Conservation (phyloP, 2,113 vertebrate genomes). For the Tragelaphus buxtoni region DNA sequence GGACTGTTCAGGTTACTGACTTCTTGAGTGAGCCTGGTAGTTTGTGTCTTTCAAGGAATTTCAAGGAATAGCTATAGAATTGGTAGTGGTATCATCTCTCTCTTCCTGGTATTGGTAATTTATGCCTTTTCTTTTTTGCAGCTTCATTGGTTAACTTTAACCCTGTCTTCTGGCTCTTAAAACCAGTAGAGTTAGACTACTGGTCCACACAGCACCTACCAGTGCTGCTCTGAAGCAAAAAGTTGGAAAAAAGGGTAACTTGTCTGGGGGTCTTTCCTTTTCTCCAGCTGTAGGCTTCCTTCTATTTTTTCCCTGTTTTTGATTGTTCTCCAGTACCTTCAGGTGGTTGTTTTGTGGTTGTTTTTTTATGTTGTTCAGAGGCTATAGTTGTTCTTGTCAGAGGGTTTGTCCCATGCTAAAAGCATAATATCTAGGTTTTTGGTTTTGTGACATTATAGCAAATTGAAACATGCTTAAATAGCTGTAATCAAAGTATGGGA, state of each 20-base stretch:
- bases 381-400: not conserved
- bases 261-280: not conserved
- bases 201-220: not conserved
- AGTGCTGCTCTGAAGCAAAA: not conserved
- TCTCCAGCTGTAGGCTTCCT: not conserved
- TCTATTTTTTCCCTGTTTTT: not conserved
- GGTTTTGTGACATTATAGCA: constrained; percentile 34
- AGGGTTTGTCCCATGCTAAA: not conserved
- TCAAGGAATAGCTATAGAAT: not conserved
- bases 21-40: constrained; percentile 6
- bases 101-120: constrained; percentile 13
- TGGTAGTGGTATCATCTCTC: not conserved
- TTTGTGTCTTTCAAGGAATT: constrained; percentile 26
- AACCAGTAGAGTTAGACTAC: not conserved
- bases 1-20: not conserved
- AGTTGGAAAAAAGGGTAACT: not conserved
- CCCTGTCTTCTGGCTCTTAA: not conserved
- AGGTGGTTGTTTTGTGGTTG: not conserved
- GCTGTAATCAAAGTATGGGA: constrained; percentile 9
- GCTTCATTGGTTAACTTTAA: not conserved
- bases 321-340: not conserved
- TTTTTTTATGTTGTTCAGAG: not conserved
- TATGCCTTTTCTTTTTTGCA: not conserved
- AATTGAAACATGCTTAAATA: constrained; percentile 29
- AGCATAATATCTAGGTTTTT: constrained; percentile 5